Base-by-base conservation (phyloP, 2,888 invertebrate species). In the Limulus polyphemus region DNA sequence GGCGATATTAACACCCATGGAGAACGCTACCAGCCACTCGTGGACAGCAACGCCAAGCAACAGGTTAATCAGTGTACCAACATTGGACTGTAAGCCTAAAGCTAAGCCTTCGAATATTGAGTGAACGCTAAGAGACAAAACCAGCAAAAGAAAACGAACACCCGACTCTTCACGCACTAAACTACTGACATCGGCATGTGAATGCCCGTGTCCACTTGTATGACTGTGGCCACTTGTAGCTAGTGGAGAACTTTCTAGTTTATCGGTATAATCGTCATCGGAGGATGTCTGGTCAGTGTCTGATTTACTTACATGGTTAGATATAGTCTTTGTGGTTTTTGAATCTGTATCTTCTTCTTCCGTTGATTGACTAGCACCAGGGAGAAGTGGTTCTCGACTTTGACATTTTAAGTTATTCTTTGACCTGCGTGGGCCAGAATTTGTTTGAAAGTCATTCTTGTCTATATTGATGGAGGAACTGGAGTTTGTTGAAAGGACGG, bases 61-160 rank as follows among this genome's bases (percentile, higher is more conserved):
- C 55, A 74, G 64, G 55, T 70, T 71, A 13, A 70, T 47, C 1
- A 70, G 64, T 10, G 63, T 63, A 32, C 62, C 59, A 11, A 69
- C 57, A 46, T 69, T 65, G 11, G 67, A 65, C 65, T 73, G 73
- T 16, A 75, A 68, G 1, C 75, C 75, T 5, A 75, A 61, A 11
- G 75, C 74, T 59, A 75, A 64, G n/a, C 74, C 74, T 64, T 74
- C 74, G 61, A 74, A 74, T 16, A 73, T 52, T 12, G 73, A 72
- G 67, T 74, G 74, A 1, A 72, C 63, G 12, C 73, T 70, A 13
- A 74, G 64, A 9, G 74, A 73, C 10, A 71, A 54, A 54, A 74
- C 59, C 13, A 74, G 65, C n/a, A 74, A 63, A n/a, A 71, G 63
- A 46, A 71, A 64, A 13, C 72, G 69, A 46, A 72, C 62, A 12